phyloP scores from a whole-genome alignment of 1,140 invertebrate species.

The Dendrolimus punctatus region DNA sequence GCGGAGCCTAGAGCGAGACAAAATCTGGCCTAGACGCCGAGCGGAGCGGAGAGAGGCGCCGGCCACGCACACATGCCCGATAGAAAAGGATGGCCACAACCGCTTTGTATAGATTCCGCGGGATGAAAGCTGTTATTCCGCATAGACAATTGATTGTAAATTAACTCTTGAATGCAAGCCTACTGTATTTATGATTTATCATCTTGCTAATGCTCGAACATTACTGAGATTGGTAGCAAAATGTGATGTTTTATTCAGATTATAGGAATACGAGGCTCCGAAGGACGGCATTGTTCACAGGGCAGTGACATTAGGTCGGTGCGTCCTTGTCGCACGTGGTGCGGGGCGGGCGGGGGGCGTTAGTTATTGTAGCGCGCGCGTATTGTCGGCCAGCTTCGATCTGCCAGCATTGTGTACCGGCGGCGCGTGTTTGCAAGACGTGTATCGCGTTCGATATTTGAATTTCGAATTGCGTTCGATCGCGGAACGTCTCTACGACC shows the following conservation, averaged over 20 bases:
- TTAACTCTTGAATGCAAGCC: slow-evolving; percentile 36
- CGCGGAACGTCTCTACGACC: slow-evolving; percentile 26
- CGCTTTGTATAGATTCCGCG: slow-evolving; percentile 66
- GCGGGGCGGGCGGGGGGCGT: slow-evolving; percentile 49
- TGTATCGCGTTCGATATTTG: slow-evolving; percentile 28
- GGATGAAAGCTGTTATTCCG: slow-evolving; percentile 49
- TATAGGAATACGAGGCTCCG: slow-evolving; percentile 21
- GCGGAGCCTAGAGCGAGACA: slow-evolving; percentile 61
- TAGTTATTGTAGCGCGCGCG: slow-evolving; percentile 65
- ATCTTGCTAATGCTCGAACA: background rate
- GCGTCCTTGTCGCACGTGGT: slow-evolving; percentile 63
- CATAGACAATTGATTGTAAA: slow-evolving; percentile 65
- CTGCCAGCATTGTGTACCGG: slow-evolving; percentile 63
- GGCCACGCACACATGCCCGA: slow-evolving; percentile 49
- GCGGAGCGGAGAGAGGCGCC: slow-evolving; percentile 27
- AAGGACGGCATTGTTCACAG: slow-evolving; percentile 64
- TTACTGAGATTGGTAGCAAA: slow-evolving; percentile 7
- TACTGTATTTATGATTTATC: slow-evolving; percentile 10
- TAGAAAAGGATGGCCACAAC: slow-evolving; percentile 55
- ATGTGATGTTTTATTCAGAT: slow-evolving; percentile 27
- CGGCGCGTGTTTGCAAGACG: slow-evolving; percentile 43
- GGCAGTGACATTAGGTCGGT: slow-evolving; percentile 66
- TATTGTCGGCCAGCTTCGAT: slow-evolving; percentile 67
- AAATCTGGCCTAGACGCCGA: slow-evolving; percentile 31
- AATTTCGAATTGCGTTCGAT: slow-evolving; percentile 33